Evolutionary conservation across 1,140 invertebrate species (phyloP).

Genomic region (Atta cephalotes): DNA sequence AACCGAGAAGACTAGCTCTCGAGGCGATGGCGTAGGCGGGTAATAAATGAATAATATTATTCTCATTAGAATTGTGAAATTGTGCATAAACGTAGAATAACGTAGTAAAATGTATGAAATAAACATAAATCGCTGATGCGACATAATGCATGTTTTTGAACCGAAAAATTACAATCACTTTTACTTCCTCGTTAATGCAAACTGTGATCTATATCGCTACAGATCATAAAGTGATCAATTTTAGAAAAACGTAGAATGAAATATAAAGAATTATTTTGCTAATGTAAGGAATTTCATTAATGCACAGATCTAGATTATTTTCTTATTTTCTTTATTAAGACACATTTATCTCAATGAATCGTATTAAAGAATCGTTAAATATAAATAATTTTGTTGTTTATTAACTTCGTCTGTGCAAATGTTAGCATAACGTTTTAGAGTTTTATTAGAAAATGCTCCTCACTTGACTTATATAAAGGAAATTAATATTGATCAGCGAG

Average conservation of each 20-base stretch:
- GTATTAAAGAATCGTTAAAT: no score
- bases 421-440: background rate
- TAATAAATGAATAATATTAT: constrained; percentile 16
- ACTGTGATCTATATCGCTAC: background rate
- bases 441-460: background rate
- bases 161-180: background rate
- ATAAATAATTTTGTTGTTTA: no score
- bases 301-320: background rate
- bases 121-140: background rate
- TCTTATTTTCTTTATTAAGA: background rate
- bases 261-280: background rate
- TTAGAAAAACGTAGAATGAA: background rate
- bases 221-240: background rate
- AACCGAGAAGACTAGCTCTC: constrained; percentile 65
- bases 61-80: background rate
- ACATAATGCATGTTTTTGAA: constrained; percentile 21
- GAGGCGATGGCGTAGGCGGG: constrained; percentile 79
- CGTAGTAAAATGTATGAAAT: background rate
- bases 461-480: background rate
- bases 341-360: no score
- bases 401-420: no score
- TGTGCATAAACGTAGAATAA: background rate
- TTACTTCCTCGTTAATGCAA: background rate
- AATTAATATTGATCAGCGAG: constrained; percentile 44
- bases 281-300: no score